These are phyloP conservation scores for Channa maculata DNA, from an alignment of 2,113 vertebrate species.

Conservation along the genomic window DNA sequence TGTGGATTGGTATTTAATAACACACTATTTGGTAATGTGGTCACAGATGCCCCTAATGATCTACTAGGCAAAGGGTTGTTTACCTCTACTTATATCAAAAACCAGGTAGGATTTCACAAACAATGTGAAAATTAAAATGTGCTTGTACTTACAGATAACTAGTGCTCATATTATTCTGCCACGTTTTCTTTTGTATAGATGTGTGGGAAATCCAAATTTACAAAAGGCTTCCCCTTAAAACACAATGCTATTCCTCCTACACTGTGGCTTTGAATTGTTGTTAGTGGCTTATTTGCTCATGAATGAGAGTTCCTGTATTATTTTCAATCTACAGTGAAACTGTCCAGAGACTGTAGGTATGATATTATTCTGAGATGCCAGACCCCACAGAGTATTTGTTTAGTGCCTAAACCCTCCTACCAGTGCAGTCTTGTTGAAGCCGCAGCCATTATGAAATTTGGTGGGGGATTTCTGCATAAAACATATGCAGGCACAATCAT, in stretches of 20 bases:
- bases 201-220: conserved; percentile 39
- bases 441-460: conserved; percentile 36
- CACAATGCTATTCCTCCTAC: conserved; percentile 57
- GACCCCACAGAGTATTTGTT: conserved; percentile 26
- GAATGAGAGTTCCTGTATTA: conserved; percentile 66
- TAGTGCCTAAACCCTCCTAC: conserved; percentile 18
- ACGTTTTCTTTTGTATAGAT: conserved; percentile 6
- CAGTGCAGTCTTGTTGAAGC: conserved; percentile 28
- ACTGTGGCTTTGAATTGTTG: conserved; percentile 20
- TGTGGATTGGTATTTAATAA: conserved; percentile 61
- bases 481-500: neutral
- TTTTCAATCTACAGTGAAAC: conserved; percentile 54
- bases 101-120: neutral
- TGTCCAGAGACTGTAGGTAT: conserved; percentile 37
- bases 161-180: neutral
- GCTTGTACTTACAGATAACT: neutral
- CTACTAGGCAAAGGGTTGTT: conserved; percentile 15
- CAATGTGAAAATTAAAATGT: conserved; percentile 9
- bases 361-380: conserved; percentile 42
- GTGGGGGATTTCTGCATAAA: conserved; percentile 29
- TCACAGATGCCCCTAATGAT: conserved; percentile 47
- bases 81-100: conserved; percentile 19
- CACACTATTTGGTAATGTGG: conserved; percentile 78
- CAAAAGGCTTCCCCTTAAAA: conserved; percentile 40
- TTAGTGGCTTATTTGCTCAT: conserved; percentile 44